Evolutionary conservation across 2,888 invertebrate species (phyloP), one percentile per base, ranked within the genome.

Genomic region (Plebejus melissa): DNA sequence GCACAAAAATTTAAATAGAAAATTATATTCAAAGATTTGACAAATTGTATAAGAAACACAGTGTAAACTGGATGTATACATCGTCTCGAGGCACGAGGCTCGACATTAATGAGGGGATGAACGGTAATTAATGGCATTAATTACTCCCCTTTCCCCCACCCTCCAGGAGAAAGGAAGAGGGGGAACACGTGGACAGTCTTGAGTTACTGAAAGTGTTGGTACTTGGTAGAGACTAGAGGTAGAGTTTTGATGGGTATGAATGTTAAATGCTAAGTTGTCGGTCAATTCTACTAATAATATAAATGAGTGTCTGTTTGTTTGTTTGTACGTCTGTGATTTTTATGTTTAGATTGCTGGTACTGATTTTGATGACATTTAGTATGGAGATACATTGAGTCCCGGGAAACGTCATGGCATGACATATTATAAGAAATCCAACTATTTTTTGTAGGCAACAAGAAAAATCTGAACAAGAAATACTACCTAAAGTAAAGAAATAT

Each of bases 111-210:
- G 54, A 28, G 54, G 32, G 50, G 54, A 72, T 54, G 28, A 72
- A 72, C 50, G 32, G 50, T 72, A 54, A 72, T 72, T 54, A 72
- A 22, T 72, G 72, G 0, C 28, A 54, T 54, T 72, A 54, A 72
- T 72, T 72, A 72, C 65, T 1, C 32, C 32, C 54, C 54, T 22
- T 22, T 22, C 13, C 50, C 54, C 4, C 3, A 6, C 46, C 46
- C 54, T 4, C 54, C 16, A 1, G 54, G 54, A 16, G 54, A 4
- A 16, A 16, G 54, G 54, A 22, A 4, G 1, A 16, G 28, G 28
- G 46, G 41, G 41, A 11, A 58, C 22, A 22, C 58, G 58, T 58
- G 22, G n/a, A 58, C 6, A 58, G 16, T 13, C 16, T 54, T 16
- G 16, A 54, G 16, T 54, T 54, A 54, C 4, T 54, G 16, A 54